A percentile compares a stretch with the other conserved stretches of the same genome.
phyloP scores from a whole-genome alignment of 2,797 vertebrate genomes.

The Propithecus deckenii region DNA sequence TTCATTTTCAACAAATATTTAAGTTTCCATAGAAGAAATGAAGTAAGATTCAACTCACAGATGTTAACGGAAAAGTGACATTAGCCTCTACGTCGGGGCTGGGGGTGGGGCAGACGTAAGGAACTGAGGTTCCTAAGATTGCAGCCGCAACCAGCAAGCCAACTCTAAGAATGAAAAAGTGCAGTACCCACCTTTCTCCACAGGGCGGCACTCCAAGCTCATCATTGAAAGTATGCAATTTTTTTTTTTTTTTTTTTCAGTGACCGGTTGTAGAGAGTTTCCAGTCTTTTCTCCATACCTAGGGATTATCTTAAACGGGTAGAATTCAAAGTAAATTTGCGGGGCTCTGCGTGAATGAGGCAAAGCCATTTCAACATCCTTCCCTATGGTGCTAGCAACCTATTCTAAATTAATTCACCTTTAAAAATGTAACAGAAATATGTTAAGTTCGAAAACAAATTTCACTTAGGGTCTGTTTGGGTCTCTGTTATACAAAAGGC shows the following conservation, averaged over 20 bases:
- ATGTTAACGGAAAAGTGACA: background rate
- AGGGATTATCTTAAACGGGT: background rate
- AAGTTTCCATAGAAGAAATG: background rate
- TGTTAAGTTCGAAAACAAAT: background rate
- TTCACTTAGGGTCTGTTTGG: background rate
- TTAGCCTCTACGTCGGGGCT: background rate
- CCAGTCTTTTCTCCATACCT: background rate
- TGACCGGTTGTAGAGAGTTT: fast-evolving
- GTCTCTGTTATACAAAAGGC: background rate
- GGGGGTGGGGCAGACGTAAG: background rate
- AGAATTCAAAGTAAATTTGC: conserved; percentile 52
- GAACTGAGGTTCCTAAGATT: background rate
- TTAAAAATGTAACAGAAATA: background rate
- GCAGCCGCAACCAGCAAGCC: fast-evolving
- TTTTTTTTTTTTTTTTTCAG: fast-evolving
- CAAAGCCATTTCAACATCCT: background rate
- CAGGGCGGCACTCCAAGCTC: conserved; percentile 82
- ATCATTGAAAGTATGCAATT: background rate
- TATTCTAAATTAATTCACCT: background rate
- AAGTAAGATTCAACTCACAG: background rate
- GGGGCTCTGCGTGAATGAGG: background rate
- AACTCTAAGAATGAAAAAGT: background rate
- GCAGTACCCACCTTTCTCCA: conserved; percentile 45
- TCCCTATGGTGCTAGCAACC: background rate
- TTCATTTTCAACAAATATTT: background rate